Evolutionary conservation across 2,888 invertebrate genomes (phyloP).

Genomic region (Cataglyphis albicans): DNA sequence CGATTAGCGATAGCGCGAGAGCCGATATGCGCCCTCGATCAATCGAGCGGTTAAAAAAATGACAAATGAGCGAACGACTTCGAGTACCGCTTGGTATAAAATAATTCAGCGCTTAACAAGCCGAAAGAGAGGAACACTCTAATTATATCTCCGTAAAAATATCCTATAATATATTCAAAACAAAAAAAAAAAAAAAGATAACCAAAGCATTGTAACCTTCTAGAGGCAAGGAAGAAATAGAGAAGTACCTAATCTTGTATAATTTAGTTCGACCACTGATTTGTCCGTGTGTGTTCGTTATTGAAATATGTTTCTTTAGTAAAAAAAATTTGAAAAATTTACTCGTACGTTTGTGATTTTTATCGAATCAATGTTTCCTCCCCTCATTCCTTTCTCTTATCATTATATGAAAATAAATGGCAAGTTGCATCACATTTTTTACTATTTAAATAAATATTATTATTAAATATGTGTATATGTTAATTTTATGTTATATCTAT

Average conservation of each 20-base stretch:
- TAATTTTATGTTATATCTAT: background rate
- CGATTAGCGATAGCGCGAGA: constrained; percentile 60
- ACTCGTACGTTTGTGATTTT: background rate
- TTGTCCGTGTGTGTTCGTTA: constrained; percentile 88
- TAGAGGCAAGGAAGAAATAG: constrained; percentile 82
- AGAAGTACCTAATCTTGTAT: constrained; percentile 82
- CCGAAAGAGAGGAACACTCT: constrained; percentile 50
- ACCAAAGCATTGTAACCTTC: constrained; percentile 83
- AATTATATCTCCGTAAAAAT: constrained; percentile 74
- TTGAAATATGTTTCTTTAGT: constrained; percentile 88
- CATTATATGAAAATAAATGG: background rate
- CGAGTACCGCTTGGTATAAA: constrained; percentile 75
- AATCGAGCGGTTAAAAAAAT: constrained; percentile 62
- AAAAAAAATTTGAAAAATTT: constrained; percentile 84
- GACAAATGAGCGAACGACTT: constrained; percentile 53
- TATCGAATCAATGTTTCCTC: background rate
- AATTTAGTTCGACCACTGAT: constrained; percentile 84
- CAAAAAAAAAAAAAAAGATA: constrained; percentile 71
- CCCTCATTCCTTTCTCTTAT: background rate
- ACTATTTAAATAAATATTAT: background rate
- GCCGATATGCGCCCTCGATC: constrained; percentile 51
- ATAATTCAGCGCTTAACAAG: constrained; percentile 46
- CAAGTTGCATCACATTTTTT: constrained; percentile 7
- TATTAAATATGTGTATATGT: background rate
- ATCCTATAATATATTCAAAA: constrained; percentile 82